Conservation (phyloP, 2,888 invertebrate species). For the Eledona agricola region DNA sequence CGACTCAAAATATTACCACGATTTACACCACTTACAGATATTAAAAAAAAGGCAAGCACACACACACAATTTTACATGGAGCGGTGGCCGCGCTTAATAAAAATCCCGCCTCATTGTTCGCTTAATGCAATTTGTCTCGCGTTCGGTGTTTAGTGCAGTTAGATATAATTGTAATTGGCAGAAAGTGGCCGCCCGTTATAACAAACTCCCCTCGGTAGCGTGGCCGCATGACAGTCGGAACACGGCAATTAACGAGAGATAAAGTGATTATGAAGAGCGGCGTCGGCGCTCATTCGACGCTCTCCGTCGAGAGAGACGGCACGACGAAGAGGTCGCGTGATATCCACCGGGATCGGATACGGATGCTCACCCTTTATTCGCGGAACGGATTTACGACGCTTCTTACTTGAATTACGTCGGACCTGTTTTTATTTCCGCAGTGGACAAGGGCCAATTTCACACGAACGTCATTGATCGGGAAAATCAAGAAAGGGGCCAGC, state of each 20-base stretch:
- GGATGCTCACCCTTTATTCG: constrained; percentile 22
- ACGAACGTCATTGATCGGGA: not conserved
- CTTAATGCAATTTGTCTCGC: constrained; percentile 29
- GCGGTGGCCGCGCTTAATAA: constrained; percentile 20
- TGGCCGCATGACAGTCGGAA: constrained; percentile 47
- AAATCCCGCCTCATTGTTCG: constrained; percentile 9
- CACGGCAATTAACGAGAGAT: constrained; percentile 54
- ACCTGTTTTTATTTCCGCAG: constrained; percentile 27
- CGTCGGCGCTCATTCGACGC: constrained; percentile 14
- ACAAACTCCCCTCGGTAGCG: constrained; percentile 42
- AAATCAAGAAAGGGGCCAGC: constrained; percentile 4
- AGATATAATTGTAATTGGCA: constrained; percentile 49
- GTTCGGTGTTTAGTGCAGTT: constrained; percentile 24
- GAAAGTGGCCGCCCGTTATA: constrained; percentile 42
- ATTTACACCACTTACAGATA: no score
- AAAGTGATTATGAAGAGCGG: constrained; percentile 53
- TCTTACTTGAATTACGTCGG: constrained; percentile 28
- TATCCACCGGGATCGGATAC: constrained; percentile 29
- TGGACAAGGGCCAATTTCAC: constrained; percentile 15
- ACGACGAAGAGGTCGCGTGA: constrained; percentile 12
- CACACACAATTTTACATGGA: no score
- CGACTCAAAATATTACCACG: no score
- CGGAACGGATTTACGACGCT: constrained; percentile 31
- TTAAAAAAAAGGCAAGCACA: no score
- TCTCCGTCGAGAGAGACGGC: constrained; percentile 4